Base-by-base conservation (phyloP, 2,797 vertebrate species). In the Tympanoctomys barrerae region DNA sequence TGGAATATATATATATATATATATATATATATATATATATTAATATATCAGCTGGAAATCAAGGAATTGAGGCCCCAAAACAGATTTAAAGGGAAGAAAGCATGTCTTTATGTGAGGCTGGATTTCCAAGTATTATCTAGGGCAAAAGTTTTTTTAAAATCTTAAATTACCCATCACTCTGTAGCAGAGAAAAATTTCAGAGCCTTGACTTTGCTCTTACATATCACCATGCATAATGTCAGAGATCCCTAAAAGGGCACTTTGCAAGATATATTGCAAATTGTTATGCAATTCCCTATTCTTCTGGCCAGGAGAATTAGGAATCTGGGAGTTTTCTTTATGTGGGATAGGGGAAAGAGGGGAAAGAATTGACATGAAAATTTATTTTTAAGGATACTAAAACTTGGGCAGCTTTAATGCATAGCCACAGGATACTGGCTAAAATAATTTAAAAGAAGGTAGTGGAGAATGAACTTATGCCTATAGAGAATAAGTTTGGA, bases 121-220 rank as follows among this genome's bases (percentile, higher is more conserved):
- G 71, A 95, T 96, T 97, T 97, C 95, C 81, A 96, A 97, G 94
- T 96, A 96, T 97, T 96, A 96, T 96, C 97, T 89, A 96, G 97
- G 96, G 97, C 90, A 96, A 97, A 96, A 82, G 79, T 92, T 97
- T 96, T 96, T 95, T 95, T 77, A 83, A 96, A 96, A 97, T 93
- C 95, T 96, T 97, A 97, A 97, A 97, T 97, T 97, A 97, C 97
- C 82, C 96, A 93, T 97, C 97, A 96, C 36, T 96, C 39, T 36
- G 2, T 42, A 75, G 85, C 61, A 84, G 91, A 89, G 83, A 96
- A 85, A 85, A 68, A 13, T 97, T 96, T 87, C 94, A 90, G 89
- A 90, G 83, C 62, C 82, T 94, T 28, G 4, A 71, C 39, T 96
- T 96, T 77, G 80, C 79, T 96, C 85, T 96, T 39, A 91, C 12